A percentile compares a stretch with the other conserved stretches of the same genome.
phyloP scores from a whole-genome alignment of 2,888 invertebrate species.

The Cheilosia vernalis region DNA sequence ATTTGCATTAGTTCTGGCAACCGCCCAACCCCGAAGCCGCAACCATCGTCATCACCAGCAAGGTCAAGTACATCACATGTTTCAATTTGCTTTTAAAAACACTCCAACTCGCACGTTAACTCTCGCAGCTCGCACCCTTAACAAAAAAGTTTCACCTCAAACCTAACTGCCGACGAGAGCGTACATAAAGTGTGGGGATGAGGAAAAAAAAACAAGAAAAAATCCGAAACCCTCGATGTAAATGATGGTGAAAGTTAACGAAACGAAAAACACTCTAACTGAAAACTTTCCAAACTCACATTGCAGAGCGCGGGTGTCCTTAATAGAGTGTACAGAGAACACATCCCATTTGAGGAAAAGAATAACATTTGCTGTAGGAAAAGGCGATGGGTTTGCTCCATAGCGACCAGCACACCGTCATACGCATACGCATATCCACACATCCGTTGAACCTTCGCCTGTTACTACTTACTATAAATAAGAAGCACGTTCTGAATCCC shows the following conservation, averaged over 20 bases:
- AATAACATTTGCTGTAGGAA: slow-evolving; percentile 42
- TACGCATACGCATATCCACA: slow-evolving; percentile 16
- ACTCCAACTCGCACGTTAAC: slow-evolving; percentile 69
- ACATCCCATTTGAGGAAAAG: slow-evolving; percentile 25
- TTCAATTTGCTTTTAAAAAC: slow-evolving; percentile 69
- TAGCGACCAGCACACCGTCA: slow-evolving; percentile 2
- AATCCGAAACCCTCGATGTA: slow-evolving; percentile 50
- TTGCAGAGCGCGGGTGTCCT: not conserved
- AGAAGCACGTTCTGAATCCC: slow-evolving; percentile 23
- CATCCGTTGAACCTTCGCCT: slow-evolving; percentile 21
- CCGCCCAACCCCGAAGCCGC: slow-evolving; percentile 9
- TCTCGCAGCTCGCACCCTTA: slow-evolving; percentile 55
- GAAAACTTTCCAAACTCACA: slow-evolving; percentile 70
- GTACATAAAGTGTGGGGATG: slow-evolving; percentile 2
- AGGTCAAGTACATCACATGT: slow-evolving; percentile 74
- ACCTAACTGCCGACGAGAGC: slow-evolving; percentile 11
- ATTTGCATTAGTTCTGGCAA: slow-evolving; percentile 58
- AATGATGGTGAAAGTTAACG: slow-evolving; percentile 72
- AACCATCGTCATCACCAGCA: slow-evolving; percentile 49
- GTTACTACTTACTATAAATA: slow-evolving; percentile 1
- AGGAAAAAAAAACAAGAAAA: slow-evolving; percentile 7
- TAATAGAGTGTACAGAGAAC: slow-evolving; percentile 13
- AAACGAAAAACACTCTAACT: slow-evolving; percentile 70
- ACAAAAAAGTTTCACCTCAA: slow-evolving; percentile 55
- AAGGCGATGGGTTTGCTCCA: slow-evolving; percentile 30